These are phyloP conservation scores for Oligia fasciuncula DNA, from an alignment of 2,888 invertebrate genomes.

Conservation along the genomic window DNA sequence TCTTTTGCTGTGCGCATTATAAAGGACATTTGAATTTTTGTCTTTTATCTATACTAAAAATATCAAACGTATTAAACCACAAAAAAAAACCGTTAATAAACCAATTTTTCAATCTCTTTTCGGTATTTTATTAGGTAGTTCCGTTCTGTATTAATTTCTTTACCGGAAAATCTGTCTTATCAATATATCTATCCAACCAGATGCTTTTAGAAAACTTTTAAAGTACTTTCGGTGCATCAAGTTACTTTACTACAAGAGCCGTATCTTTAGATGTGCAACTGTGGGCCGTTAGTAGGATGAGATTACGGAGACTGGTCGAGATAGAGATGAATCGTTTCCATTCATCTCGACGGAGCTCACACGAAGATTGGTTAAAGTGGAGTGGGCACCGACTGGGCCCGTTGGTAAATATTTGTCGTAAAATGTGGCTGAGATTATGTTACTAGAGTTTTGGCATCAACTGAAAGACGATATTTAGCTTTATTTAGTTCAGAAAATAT, in stretches of 20 bases:
- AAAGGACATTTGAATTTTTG: no score
- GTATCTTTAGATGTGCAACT: conserved; percentile 60
- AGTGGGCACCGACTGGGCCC: not conserved
- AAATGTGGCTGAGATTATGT: not conserved
- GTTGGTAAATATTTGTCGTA: conserved; percentile 3
- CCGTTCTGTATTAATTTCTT: not conserved
- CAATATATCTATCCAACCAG: not conserved
- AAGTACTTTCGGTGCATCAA: conserved; percentile 32
- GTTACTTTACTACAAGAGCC: conserved; percentile 36
- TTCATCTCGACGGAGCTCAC: conserved; percentile 60
- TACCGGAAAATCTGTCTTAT: not conserved
- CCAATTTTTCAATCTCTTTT: no score
- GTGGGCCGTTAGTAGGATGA: conserved; percentile 49
- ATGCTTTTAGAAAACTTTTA: conserved; percentile 22
- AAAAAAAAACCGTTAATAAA: no score
- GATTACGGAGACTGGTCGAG: conserved; percentile 65
- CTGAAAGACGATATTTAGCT: not conserved
- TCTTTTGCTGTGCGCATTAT: no score
- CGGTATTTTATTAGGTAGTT: not conserved
- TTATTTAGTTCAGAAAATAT: not conserved
- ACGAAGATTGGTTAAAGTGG: conserved; percentile 54
- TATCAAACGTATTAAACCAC: not conserved
- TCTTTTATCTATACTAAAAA: not conserved
- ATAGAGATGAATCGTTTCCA: conserved; percentile 69
- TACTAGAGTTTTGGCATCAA: not conserved